Base-by-base conservation (phyloP, 2,888 invertebrate species). In the Eustalomyia histrio region DNA sequence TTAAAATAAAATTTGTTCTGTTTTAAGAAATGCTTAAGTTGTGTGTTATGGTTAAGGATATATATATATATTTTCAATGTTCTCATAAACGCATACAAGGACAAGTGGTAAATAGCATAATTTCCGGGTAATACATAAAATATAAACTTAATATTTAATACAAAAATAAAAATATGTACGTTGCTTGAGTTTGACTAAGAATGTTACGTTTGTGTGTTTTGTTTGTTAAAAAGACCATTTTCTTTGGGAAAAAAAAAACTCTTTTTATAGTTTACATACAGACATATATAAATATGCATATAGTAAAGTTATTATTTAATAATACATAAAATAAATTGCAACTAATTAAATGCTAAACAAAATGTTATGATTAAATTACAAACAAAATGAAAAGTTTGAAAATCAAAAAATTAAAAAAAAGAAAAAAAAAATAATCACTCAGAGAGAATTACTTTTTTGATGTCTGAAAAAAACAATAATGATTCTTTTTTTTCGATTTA, bases 121-220 rank as follows among this genome's bases (percentile, higher is more conserved):
- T 57, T 69, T 76, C 63, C 55, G 43, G 8, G 63, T 61, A 50
- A 81, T 82, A 83, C 75, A 84, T 73, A 81, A 83, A 81, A 52
- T 53, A 81, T 29, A 63, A 63, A 58, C 76, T 76, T 76, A 75
- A 71, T 65, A 65, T 65, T 52, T 39, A 78, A 35, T 61, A 39
- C 64, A 81, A 83, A 61, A 60, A 80, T 55, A 74, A 74, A 63
- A 64, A 65, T 65, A 71, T 67, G 71, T 72, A 76, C 57, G 82
- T 79, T 79, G 82, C 82, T 78, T 82, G 79, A 79, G 79, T 82
- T 79, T 79, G 82, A 79, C 79, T 82, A 79, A 81, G 81, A 79
- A 82, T 82, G 82, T 76, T 78, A 78, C 61, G 81, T 80, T 69
- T 57, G 68, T 29, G 29, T 29, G 39, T 64, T 69, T 65, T 50